A percentile compares a stretch with the other conserved stretches of the same genome.
Conservation (phyloP, 2,888 invertebrate genomes). For the Drosophila pegasa region DNA sequence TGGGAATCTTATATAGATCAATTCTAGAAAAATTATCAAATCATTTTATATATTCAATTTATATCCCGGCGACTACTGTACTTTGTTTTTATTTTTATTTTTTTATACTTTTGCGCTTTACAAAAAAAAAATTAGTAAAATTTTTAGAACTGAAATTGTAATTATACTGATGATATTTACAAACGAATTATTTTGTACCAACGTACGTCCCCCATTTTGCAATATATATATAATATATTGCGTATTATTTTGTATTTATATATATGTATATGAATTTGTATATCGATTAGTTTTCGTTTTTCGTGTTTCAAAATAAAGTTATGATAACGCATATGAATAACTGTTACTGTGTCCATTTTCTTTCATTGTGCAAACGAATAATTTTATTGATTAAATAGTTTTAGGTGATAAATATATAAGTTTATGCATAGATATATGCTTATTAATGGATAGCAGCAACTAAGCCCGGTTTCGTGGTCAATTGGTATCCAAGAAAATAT, state of each 20-base stretch:
- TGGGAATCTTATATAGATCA: not conserved
- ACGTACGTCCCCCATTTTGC: conserved; percentile 63
- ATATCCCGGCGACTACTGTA: conserved; percentile 8
- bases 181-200: conserved; percentile 32
- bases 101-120: conserved; percentile 14
- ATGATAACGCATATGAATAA: conserved; percentile 27
- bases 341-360: not conserved
- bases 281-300: conserved; percentile 29
- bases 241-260: conserved; percentile 47
- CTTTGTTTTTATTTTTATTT: conserved; percentile 11
- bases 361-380: conserved; percentile 76
- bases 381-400: conserved; percentile 79
- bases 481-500: conserved; percentile 33
- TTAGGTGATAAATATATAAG: conserved; percentile 67
- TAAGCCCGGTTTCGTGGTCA: conserved; percentile 23
- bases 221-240: conserved; percentile 46
- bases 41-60: too few species aligned
- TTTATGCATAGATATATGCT: conserved; percentile 42
- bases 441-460: conserved; percentile 21
- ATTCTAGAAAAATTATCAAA: not conserved
- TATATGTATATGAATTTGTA: conserved; percentile 29
- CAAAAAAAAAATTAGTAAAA: conserved; percentile 55
- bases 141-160: conserved; percentile 73
- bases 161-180: conserved; percentile 53
- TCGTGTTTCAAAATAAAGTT: conserved; percentile 53